Percentiles rank a stretch among this genome's conserved stretches.
Evolutionary conservation across 2,113 vertebrate genomes (phyloP).

Genomic region (Opisthocomus hoazin): DNA sequence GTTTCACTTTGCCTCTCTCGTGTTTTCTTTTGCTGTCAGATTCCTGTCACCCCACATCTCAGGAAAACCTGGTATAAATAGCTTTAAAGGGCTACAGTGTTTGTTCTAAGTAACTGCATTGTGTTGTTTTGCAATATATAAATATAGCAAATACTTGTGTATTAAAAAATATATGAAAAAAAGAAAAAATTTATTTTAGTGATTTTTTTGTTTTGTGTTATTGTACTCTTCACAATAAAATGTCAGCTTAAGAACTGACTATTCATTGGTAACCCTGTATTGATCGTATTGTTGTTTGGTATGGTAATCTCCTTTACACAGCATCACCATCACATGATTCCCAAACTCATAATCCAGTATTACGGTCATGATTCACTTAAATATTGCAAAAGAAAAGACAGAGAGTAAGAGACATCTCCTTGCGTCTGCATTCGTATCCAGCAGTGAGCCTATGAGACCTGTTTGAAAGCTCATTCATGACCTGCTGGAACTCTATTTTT

Average conservation of each 20-base stretch:
- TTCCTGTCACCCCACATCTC: not conserved
- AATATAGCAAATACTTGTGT: not conserved
- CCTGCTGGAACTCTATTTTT: not conserved
- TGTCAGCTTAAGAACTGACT: not conserved
- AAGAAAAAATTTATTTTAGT: not conserved
- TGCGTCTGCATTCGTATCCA: not conserved
- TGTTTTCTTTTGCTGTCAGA: not conserved
- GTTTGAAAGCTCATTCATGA: not conserved
- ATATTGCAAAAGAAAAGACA: not conserved
- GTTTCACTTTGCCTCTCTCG: not conserved
- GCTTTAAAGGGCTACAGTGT: not conserved
- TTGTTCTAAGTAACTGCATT: not conserved
- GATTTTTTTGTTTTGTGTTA: not conserved
- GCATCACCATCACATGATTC: not conserved
- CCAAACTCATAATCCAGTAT: not conserved
- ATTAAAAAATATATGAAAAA: not conserved
- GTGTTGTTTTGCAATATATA: not conserved
- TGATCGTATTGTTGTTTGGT: not conserved
- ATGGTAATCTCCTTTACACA: not conserved
- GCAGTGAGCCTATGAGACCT: not conserved
- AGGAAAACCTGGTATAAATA: not conserved
- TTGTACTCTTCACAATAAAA: not conserved
- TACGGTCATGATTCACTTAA: not conserved
- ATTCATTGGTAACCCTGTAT: not conserved
- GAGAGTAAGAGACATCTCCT: not conserved